Percentiles rank a stretch among this genome's conserved stretches.
Evolutionary conservation across 2,888 invertebrate species (phyloP).

Genomic region (Lamproptera curius): DNA sequence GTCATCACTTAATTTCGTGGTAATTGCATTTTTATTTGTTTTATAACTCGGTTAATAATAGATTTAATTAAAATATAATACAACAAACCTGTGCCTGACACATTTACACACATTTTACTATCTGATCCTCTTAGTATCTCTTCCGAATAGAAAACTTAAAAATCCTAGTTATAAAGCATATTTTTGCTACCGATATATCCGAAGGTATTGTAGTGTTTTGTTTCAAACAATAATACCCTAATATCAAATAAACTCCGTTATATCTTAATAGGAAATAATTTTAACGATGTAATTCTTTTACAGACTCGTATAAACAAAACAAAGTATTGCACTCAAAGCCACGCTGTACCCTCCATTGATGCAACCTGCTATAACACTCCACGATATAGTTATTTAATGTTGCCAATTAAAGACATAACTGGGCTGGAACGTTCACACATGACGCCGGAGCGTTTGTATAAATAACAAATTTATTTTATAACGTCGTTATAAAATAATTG

Average conservation of each 20-base stretch:
- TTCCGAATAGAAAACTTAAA: neutral
- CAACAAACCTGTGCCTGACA: too few relatives aligned
- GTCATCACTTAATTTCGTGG: too few relatives aligned
- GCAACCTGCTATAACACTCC: conserved; percentile 23
- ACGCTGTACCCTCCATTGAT: conserved; percentile 18
- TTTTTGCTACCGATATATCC: neutral
- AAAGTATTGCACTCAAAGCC: conserved; percentile 4
- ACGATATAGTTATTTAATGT: conserved; percentile 42
- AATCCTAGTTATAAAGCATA: neutral
- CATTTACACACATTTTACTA: too few relatives aligned
- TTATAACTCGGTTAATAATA: too few relatives aligned
- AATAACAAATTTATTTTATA: neutral
- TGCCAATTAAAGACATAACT: conserved; percentile 48
- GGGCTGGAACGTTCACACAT: conserved; percentile 64
- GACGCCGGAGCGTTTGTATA: conserved; percentile 27
- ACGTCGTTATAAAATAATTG: neutral
- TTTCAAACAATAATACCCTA: neutral
- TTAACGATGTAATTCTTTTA: neutral
- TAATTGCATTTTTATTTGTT: too few relatives aligned
- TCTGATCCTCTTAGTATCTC: too few relatives aligned
- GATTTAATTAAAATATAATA: too few relatives aligned
- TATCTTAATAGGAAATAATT: neutral
- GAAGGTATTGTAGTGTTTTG: too few relatives aligned
- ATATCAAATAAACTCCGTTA: neutral
- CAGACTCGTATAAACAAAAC: neutral